phyloP scores from a whole-genome alignment of 2,797 vertebrate species.

The Numenius phaeopus region DNA sequence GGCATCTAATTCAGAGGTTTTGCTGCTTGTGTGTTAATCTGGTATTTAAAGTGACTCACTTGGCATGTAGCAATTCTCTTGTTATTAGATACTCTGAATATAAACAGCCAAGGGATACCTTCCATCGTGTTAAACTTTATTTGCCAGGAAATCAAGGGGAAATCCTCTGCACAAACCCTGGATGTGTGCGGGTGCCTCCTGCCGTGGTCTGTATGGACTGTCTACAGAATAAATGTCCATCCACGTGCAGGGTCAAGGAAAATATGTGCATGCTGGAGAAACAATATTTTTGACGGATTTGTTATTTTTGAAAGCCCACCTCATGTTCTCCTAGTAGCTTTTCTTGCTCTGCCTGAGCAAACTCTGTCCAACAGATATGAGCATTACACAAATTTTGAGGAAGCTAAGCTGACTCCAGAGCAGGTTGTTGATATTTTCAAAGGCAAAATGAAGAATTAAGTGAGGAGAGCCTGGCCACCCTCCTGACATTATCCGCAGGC shows the following conservation, averaged over 20 bases:
- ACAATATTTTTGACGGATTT: background rate
- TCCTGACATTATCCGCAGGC: background rate
- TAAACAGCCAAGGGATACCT: background rate
- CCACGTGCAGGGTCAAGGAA: rapidly evolving
- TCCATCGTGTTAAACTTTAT: background rate
- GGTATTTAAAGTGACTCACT: background rate
- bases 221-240: background rate
- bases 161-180: background rate
- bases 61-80: background rate
- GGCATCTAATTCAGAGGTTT: background rate
- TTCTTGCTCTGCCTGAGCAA: background rate
- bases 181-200: rapidly evolving
- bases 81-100: background rate
- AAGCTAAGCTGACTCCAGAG: background rate
- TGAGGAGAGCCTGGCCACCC: background rate
- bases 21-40: background rate
- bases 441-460: background rate
- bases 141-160: background rate
- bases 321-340: background rate
- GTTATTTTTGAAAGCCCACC: background rate
- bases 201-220: rapidly evolving
- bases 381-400: background rate
- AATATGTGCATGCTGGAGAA: rapidly evolving
- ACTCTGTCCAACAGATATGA: background rate
- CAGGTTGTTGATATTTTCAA: background rate